Percentiles rank a stretch among this genome's conserved stretches.
These are phyloP conservation scores for Stegophylla sp. DNA, from an alignment of 2,888 invertebrate species.

Conservation along the genomic window DNA sequence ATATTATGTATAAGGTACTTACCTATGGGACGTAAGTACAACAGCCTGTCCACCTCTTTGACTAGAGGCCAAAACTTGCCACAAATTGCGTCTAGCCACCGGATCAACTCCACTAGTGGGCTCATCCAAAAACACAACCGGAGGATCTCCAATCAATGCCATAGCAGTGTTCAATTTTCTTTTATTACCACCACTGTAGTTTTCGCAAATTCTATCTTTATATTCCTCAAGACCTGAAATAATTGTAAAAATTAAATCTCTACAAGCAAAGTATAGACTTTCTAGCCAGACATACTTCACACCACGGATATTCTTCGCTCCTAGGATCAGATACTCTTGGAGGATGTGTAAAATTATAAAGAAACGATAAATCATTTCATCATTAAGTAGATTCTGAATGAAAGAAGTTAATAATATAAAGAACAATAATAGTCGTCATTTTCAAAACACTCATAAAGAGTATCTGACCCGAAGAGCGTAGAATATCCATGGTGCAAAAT, in stretches of 20 bases:
- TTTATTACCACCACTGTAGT: constrained; percentile 77
- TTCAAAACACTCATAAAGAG: no score
- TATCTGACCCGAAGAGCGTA: no score
- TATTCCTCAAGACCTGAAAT: constrained; percentile 60
- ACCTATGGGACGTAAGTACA: constrained; percentile 79
- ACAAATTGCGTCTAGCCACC: constrained; percentile 79
- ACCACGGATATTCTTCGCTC: no score
- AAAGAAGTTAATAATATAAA: no score
- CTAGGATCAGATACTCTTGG: no score
- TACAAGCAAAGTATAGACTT: no score
- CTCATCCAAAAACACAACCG: constrained; percentile 73
- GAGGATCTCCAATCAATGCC: constrained; percentile 74
- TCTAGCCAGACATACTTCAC: no score
- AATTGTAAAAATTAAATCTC: not conserved
- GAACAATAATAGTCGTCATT: no score
- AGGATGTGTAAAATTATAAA: no score
- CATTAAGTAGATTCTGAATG: no score
- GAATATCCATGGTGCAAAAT: no score
- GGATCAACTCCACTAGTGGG: constrained; percentile 79
- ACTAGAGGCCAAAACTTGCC: constrained; percentile 76
- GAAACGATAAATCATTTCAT: no score
- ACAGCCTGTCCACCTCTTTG: constrained; percentile 77
- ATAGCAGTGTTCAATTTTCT: constrained; percentile 77
- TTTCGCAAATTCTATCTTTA: constrained; percentile 61
- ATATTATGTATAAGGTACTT: constrained; percentile 55